Conservation (phyloP, 2,888 invertebrate species). For the Antitype chi region DNA sequence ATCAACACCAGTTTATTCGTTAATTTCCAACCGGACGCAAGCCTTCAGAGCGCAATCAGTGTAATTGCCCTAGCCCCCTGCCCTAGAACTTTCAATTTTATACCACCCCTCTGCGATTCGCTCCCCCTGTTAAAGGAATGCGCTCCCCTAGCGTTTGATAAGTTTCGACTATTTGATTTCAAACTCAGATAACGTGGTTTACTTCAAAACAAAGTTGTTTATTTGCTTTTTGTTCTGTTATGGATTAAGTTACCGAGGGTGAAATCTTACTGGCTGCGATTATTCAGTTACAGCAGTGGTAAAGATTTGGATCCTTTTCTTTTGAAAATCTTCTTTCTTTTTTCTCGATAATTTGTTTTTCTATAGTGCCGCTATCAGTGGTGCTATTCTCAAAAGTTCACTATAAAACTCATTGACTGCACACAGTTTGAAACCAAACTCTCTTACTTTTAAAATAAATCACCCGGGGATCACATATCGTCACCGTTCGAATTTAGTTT, state of each 20-base stretch:
- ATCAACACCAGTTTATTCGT: slow-evolving; percentile 41
- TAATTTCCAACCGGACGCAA: slow-evolving; percentile 70
- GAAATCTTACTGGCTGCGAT: slow-evolving; percentile 10
- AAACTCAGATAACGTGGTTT: slow-evolving; percentile 32
- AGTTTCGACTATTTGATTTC: slow-evolving; percentile 68
- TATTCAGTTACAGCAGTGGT: slow-evolving; percentile 4
- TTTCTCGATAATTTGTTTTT: not conserved
- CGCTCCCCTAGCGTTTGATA: slow-evolving; percentile 64
- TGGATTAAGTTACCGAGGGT: not conserved
- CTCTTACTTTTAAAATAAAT: not conserved
- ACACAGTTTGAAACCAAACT: not conserved
- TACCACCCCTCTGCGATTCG: slow-evolving; percentile 50
- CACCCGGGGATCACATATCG: not conserved
- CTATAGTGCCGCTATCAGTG: not conserved
- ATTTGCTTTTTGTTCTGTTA: slow-evolving; percentile 32
- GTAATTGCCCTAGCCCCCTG: slow-evolving; percentile 71
- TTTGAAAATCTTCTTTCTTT: not conserved
- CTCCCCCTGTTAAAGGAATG: slow-evolving; percentile 67
- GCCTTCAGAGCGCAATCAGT: slow-evolving; percentile 68
- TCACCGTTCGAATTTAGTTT: not conserved
- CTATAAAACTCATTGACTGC: not conserved
- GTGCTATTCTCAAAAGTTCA: not conserved
- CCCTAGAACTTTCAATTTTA: slow-evolving; percentile 77
- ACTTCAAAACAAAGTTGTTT: slow-evolving; percentile 7
- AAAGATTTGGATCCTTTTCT: not conserved